phyloP scores from a whole-genome alignment of 2,797 vertebrate species.

The Okamejei kenojei region DNA sequence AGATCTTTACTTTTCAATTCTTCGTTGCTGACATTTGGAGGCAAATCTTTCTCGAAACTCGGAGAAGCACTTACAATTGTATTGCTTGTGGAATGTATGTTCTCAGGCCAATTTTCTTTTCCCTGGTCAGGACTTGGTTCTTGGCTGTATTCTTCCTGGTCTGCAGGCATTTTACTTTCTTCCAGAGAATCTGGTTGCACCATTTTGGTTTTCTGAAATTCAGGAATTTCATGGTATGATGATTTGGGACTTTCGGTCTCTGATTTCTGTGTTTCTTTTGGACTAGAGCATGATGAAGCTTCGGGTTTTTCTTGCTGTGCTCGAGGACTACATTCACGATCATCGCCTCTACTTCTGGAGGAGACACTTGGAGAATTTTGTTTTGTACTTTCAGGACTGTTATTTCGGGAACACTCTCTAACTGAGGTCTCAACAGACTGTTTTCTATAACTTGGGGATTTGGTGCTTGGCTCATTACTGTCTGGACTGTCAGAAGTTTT shows the following conservation, averaged over 20 bases:
- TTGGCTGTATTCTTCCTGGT: not conserved
- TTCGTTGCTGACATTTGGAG: not conserved
- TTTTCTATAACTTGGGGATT: not conserved
- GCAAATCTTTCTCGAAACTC: slow-evolving; percentile 21
- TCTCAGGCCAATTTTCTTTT: slow-evolving; percentile 8
- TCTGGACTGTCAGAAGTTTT: slow-evolving; percentile 29
- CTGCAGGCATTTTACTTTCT: not conserved
- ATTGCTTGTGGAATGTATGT: slow-evolving; percentile 19
- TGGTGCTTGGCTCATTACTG: slow-evolving; percentile 23
- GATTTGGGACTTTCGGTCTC: slow-evolving; percentile 18
- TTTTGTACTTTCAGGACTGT: slow-evolving; percentile 35
- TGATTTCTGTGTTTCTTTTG: not conserved
- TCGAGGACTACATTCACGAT: slow-evolving; percentile 30
- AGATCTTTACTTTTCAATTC: not conserved
- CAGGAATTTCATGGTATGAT: not conserved
- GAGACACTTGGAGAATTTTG: slow-evolving; percentile 31
- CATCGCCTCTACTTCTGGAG: slow-evolving; percentile 17
- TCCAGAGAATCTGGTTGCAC: slow-evolving; percentile 11
- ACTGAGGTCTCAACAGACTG: not conserved
- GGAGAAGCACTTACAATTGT: not conserved
- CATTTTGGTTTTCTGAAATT: slow-evolving; percentile 12
- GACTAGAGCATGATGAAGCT: not conserved
- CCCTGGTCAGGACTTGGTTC: slow-evolving; percentile 16
- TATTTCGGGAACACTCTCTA: slow-evolving; percentile 15
- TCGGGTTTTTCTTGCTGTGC: not conserved